Evolutionary conservation across 2,113 vertebrate species (phyloP).

Genomic region (Campylorhamphus procurvoides): DNA sequence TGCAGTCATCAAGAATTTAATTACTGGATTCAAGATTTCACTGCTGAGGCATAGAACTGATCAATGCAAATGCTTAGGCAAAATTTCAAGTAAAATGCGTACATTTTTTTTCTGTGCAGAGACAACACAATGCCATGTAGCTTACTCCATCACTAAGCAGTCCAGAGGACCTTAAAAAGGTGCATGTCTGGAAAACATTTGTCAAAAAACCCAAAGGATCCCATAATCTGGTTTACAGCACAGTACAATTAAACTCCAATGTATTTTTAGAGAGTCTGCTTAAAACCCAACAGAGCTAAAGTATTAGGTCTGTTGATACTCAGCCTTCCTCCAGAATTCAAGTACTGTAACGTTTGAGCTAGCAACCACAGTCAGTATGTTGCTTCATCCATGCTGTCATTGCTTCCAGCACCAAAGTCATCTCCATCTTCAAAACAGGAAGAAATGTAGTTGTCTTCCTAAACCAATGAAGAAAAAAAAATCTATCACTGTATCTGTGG

Average conservation of each 20-base stretch:
- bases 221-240: not conserved
- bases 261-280: not conserved
- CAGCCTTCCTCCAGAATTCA: not conserved
- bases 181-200: not conserved
- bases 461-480: not conserved
- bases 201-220: not conserved
- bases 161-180: not conserved
- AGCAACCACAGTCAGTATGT: constrained; percentile 75
- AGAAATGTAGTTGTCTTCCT: constrained; percentile 91
- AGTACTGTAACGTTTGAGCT: not conserved
- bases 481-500: not conserved
- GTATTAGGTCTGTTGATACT: not conserved
- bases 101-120: not conserved
- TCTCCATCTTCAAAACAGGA: constrained; percentile 91
- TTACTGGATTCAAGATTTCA: not conserved
- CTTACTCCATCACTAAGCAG: not conserved
- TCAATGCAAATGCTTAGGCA: constrained; percentile 39
- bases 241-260: not conserved
- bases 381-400: constrained; percentile 90
- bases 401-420: constrained; percentile 82
- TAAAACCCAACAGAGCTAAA: not conserved
- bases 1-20: not conserved
- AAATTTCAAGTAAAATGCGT: not conserved
- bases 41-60: not conserved
- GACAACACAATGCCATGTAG: not conserved